A percentile compares a stretch with the other conserved stretches of the same genome.
phyloP scores from a whole-genome alignment of 2,113 vertebrate genomes.

The Sander vitreus region DNA sequence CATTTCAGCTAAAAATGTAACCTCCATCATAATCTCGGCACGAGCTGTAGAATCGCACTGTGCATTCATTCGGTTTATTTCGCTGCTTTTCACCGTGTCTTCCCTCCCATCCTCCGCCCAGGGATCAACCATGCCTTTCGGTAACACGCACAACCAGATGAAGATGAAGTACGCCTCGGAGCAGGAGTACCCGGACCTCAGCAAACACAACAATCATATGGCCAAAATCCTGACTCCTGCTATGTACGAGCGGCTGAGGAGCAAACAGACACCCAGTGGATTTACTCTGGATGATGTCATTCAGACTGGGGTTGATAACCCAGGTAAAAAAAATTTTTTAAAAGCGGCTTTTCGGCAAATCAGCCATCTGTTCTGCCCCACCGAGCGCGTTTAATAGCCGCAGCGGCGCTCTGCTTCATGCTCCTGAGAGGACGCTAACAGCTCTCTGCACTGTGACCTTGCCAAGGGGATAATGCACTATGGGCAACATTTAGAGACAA shows the following conservation, averaged over 20 bases:
- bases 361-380: conserved; percentile 48
- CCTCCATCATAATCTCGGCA: neutral
- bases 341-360: conserved; percentile 19
- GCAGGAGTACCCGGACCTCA: conserved; percentile 93
- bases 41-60: neutral
- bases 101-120: conserved; percentile 65
- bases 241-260: conserved; percentile 89
- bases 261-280: conserved; percentile 90
- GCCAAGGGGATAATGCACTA: conserved; percentile 15
- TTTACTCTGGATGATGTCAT: conserved; percentile 94
- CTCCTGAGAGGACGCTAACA: neutral
- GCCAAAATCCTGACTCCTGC: conserved; percentile 90
- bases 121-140: conserved; percentile 93
- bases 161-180: conserved; percentile 87
- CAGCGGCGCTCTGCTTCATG: conserved; percentile 9
- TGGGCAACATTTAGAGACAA: neutral
- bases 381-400: conserved; percentile 18
- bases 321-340: conserved; percentile 90
- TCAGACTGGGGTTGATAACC: conserved; percentile 97
- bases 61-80: neutral
- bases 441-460: conserved; percentile 67
- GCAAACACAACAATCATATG: conserved; percentile 96
- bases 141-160: conserved; percentile 93
- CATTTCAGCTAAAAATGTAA: neutral
- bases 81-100: conserved; percentile 9